Evolutionary conservation across 2,797 vertebrate genomes (phyloP).

Genomic region (Hapalemur alaotrensis): DNA sequence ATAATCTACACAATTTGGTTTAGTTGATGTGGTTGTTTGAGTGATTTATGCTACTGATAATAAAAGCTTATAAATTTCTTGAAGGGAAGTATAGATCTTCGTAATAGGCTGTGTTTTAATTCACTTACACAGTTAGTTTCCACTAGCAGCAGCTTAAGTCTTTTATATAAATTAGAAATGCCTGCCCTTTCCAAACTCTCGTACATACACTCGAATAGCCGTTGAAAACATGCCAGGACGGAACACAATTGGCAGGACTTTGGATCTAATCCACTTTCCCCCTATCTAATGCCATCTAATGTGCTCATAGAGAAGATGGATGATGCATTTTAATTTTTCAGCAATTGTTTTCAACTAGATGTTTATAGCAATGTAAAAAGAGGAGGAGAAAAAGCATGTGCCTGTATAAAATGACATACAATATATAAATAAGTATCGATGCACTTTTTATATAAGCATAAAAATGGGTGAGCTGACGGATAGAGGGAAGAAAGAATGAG

Average conservation of each 20-base stretch:
- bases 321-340: slow-evolving; percentile 33
- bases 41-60: slow-evolving; percentile 49
- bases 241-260: neutral
- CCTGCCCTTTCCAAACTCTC: neutral
- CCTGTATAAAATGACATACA: neutral
- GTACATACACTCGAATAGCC: neutral
- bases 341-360: slow-evolving; percentile 18
- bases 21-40: slow-evolving; percentile 13
- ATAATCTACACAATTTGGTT: slow-evolving; percentile 21
- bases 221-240: neutral
- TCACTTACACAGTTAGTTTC: slow-evolving; percentile 25
- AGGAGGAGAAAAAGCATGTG: neutral
- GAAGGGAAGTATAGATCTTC: neutral
- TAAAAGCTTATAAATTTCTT: slow-evolving; percentile 49
- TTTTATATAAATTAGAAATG: slow-evolving; percentile 35
- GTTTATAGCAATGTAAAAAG: neutral
- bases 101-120: slow-evolving; percentile 29
- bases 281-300: neutral
- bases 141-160: neutral
- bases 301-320: neutral
- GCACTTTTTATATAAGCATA: neutral
- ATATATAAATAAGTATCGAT: neutral
- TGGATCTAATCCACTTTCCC: neutral
- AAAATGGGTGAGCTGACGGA: neutral
- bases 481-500: neutral